phyloP scores from a whole-genome alignment of 2,113 vertebrate species.

The Urocynchramus pylzowi region DNA sequence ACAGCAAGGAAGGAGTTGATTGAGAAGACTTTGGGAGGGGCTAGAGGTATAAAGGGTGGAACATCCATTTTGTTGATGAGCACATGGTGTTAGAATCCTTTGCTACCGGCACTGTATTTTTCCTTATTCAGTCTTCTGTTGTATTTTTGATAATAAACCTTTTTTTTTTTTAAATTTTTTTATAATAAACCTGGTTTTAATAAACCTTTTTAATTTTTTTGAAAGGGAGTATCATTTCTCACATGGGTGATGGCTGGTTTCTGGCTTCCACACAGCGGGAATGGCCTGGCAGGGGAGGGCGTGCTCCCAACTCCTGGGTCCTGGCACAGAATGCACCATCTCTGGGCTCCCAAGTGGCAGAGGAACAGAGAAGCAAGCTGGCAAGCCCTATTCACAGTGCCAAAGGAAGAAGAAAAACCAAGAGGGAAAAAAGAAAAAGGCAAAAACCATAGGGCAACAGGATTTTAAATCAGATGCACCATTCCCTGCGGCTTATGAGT shows the following conservation, averaged over 20 bases:
- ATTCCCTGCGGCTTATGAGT: accelerated
- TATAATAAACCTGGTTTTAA: no score
- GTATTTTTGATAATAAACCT: neutral
- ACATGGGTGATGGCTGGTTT: neutral
- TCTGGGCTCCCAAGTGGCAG: neutral
- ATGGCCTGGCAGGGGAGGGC: neutral
- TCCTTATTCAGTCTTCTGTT: neutral
- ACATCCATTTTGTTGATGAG: neutral
- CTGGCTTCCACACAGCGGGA: neutral
- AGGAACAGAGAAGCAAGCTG: no score
- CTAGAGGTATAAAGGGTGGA: neutral
- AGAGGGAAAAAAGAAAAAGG: neutral
- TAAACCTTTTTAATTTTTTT: neutral
- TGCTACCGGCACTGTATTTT: neutral
- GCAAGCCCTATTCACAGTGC: neutral
- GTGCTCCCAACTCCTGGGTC: neutral
- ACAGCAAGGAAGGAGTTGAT: neutral
- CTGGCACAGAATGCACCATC: neutral
- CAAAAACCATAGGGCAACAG: neutral
- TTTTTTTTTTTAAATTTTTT: neutral
- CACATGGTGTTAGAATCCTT: neutral
- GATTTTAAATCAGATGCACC: neutral
- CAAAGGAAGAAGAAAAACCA: neutral
- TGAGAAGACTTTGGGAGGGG: neutral
- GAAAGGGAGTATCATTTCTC: neutral